Percentiles rank a stretch among this genome's conserved stretches.
Evolutionary conservation across 2,113 vertebrate genomes (phyloP).

Genomic region (Gulo gulo): DNA sequence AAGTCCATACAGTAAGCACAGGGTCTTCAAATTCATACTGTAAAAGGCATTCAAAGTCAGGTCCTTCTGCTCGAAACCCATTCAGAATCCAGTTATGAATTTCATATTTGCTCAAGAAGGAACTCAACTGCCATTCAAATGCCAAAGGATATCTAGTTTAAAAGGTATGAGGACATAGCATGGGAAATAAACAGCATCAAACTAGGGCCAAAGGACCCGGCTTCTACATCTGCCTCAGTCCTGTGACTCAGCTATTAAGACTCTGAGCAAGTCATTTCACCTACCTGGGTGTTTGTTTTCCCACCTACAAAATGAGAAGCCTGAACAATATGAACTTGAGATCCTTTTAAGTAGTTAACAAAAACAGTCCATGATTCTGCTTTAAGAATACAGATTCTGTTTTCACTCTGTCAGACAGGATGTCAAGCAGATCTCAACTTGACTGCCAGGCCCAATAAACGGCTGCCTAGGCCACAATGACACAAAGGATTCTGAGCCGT

Average conservation of each 20-base stretch:
- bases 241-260: background rate
- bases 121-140: background rate
- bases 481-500: background rate
- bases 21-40: background rate
- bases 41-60: background rate
- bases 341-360: background rate
- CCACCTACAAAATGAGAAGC: background rate
- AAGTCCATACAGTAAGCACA: background rate
- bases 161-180: background rate
- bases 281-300: background rate
- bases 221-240: background rate
- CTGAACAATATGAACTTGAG: background rate
- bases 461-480: background rate
- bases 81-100: background rate
- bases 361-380: background rate
- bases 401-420: background rate
- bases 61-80: background rate
- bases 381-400: background rate
- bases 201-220: background rate
- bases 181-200: background rate
- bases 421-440: background rate
- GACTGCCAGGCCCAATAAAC: background rate
- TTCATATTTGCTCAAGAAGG: background rate
- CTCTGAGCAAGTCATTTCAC: background rate
- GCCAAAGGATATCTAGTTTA: background rate